Conservation (phyloP, 2,113 vertebrate species). For the Cettia cetti region DNA sequence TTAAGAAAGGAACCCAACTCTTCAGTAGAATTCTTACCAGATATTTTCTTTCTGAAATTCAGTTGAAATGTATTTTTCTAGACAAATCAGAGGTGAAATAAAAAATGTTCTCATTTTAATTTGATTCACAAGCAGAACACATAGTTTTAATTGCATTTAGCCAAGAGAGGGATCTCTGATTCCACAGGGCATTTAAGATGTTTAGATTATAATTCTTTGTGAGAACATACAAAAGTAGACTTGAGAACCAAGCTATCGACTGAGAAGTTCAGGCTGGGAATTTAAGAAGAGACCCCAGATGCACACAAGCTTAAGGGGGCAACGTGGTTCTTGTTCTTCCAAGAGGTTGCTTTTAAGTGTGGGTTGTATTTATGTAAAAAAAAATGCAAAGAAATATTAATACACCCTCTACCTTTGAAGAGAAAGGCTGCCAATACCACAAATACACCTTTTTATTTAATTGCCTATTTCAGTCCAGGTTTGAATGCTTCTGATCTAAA, state of each 20-base stretch:
- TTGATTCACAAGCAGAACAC: background rate
- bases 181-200: background rate
- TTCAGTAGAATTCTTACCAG: background rate
- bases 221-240: background rate
- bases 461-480: background rate
- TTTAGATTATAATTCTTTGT: background rate
- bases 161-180: background rate
- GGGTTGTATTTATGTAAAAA: background rate
- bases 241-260: background rate
- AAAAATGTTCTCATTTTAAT: background rate
- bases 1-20: conserved; percentile 53
- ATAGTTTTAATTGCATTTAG: background rate
- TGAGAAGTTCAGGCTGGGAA: background rate
- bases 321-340: background rate
- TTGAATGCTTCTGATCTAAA: background rate
- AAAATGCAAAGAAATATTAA: background rate
- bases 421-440: background rate
- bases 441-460: background rate
- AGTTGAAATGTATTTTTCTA: background rate
- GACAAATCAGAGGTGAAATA: background rate
- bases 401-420: background rate
- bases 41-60: background rate
- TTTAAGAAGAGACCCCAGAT: background rate
- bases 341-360: background rate
- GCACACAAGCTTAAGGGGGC: background rate